These are phyloP conservation scores for Phataginus tetradactyla DNA, from an alignment of 2,797 vertebrate genomes.

Conservation along the genomic window DNA sequence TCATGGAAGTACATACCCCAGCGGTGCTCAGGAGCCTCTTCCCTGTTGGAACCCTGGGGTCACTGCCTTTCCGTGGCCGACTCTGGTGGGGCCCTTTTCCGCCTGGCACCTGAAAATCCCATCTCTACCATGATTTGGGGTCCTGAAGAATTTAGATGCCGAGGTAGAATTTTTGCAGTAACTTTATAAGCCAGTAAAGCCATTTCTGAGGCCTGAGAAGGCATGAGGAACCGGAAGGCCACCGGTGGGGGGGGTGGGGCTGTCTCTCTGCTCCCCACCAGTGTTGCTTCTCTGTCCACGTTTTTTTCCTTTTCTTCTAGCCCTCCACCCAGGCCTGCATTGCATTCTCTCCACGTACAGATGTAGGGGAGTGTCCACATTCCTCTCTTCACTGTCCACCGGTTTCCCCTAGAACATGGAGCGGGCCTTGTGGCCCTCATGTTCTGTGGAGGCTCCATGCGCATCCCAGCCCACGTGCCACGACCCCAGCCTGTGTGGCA, in stretches of 20 bases:
- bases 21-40: neutral
- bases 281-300: accelerated
- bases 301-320: neutral
- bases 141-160: neutral
- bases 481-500: neutral
- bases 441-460: neutral
- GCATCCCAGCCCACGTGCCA: no score
- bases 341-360: neutral
- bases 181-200: neutral
- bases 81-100: neutral
- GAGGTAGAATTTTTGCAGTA: neutral
- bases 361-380: neutral
- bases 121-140: neutral
- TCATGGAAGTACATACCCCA: neutral
- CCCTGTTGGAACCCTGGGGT: neutral
- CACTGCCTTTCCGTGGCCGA: accelerated
- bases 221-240: neutral
- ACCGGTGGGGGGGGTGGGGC: neutral
- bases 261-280: neutral
- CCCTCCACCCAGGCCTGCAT: neutral
- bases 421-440: neutral
- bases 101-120: neutral
- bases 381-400: neutral
- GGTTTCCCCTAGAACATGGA: neutral
- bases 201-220: neutral